phyloP scores from a whole-genome alignment of 2,888 invertebrate species.

The Lapara coniferarum region DNA sequence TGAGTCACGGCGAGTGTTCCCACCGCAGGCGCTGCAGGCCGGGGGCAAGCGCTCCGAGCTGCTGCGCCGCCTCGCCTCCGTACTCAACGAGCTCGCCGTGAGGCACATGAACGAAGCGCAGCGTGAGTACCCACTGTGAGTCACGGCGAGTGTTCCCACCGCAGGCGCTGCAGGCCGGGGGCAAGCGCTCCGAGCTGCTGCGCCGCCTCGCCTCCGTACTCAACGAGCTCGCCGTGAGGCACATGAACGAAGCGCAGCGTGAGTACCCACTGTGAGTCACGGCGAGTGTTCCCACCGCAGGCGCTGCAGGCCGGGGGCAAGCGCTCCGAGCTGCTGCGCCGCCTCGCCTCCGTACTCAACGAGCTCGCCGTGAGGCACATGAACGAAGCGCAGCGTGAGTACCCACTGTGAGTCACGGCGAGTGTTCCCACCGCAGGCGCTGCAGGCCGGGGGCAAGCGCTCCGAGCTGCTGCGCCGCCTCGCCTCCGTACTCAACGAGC shows the following conservation, averaged over 20 bases:
- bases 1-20: no score
- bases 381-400: constrained; percentile 86
- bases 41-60: constrained; percentile 55
- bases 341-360: constrained; percentile 92
- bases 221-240: constrained; percentile 90
- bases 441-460: constrained; percentile 58
- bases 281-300: constrained; percentile 35
- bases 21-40: no score
- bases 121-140: constrained; percentile 87
- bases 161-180: no score
- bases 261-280: constrained; percentile 81
- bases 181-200: constrained; percentile 61
- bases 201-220: constrained; percentile 90
- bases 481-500: constrained; percentile 88
- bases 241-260: constrained; percentile 83
- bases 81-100: constrained; percentile 92
- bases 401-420: constrained; percentile 63
- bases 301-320: constrained; percentile 27
- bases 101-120: constrained; percentile 59
- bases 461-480: constrained; percentile 85
- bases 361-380: constrained; percentile 87
- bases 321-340: constrained; percentile 72
- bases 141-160: no score
- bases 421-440: constrained; percentile 38
- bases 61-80: constrained; percentile 88